Evolutionary conservation across 2,888 invertebrate species (phyloP).

Genomic region (Sthenelais limicola): DNA sequence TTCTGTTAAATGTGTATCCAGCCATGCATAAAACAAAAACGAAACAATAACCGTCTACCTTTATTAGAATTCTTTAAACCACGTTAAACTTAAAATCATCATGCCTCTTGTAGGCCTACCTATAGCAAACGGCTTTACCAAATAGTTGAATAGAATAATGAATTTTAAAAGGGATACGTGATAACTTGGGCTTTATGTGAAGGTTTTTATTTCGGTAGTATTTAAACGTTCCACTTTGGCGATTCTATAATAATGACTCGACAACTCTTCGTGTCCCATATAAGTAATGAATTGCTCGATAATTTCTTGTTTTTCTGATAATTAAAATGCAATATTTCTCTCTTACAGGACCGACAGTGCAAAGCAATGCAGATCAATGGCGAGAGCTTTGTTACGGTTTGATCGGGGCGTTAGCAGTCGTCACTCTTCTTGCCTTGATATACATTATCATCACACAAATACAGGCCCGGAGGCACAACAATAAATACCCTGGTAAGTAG

Average conservation of each 20-base stretch:
- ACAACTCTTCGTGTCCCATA: background rate
- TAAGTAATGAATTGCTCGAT: no score
- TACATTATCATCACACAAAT: conserved; percentile 39
- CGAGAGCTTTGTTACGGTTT: conserved; percentile 42
- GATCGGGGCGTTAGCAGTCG: conserved; percentile 39
- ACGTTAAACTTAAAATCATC: no score
- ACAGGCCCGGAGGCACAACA: conserved; percentile 2
- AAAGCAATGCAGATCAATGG: conserved; percentile 30
- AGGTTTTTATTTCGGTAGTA: no score
- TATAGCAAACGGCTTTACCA: no score
- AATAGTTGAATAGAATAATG: no score
- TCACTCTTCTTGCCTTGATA: conserved; percentile 15
- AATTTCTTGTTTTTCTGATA: background rate
- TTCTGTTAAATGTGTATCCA: no score
- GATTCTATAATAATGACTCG: background rate
- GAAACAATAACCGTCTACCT: no score
- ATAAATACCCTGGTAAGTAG: conserved; percentile 13
- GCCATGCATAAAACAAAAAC: no score
- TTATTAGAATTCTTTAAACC: no score
- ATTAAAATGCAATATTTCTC: background rate
- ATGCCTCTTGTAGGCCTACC: no score
- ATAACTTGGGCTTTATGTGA: no score
- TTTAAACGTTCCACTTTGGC: background rate
- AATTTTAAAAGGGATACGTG: no score
- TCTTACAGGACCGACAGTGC: conserved; percentile 17